Base-by-base conservation (phyloP, 2,113 vertebrate genomes). In the Oncorhynchus mykiss region DNA sequence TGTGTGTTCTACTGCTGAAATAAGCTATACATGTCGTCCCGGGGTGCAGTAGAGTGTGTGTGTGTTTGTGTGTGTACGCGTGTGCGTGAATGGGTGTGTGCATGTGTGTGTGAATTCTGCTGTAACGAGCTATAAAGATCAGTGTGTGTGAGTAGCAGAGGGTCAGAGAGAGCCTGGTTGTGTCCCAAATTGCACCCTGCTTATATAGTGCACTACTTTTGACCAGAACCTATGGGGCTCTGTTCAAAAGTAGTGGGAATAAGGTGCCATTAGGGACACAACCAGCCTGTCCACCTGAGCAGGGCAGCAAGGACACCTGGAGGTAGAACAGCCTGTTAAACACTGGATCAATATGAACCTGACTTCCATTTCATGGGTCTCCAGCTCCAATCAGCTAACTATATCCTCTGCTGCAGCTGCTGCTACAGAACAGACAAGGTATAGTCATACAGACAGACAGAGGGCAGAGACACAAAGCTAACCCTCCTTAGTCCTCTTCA, bases 291-390 rank as follows among this genome's bases (percentile, higher is more conserved):
- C 91, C 92, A 93, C 90, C 92, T 91, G 89, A 86, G 90, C 92
- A 92, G 93, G 94, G 93, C 92, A 93, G 91, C 94, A 94, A 96
- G 95, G 96, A 96, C 96, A 96, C 94, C 92, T 87, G 86, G 92
- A 94, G 95, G 96, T 94, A 95, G 93, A 93, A 94, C 92, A 94
- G 89, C 87, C 92, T 87, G 92, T 94, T 95, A 95, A 95, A 96
- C 95, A 96, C 95, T 93, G 94, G 96, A 98, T 98, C 97, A 96
- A 98, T 98, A 97, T 96, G 95, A 97, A 96, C 92, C 92, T 90
- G 93, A 95, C 96, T 97, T 98, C 96, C 96, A 98, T 98, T 98
- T 99, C 96, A 98, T 97, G 97, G 95, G 97, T 96, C 95, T 95
- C 94, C 95, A 95, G 91, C 95, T 96, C 96, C 95, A 95, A 96